Conservation (phyloP, 2,888 invertebrate species). For the Branchinecta sandiegonensis region DNA sequence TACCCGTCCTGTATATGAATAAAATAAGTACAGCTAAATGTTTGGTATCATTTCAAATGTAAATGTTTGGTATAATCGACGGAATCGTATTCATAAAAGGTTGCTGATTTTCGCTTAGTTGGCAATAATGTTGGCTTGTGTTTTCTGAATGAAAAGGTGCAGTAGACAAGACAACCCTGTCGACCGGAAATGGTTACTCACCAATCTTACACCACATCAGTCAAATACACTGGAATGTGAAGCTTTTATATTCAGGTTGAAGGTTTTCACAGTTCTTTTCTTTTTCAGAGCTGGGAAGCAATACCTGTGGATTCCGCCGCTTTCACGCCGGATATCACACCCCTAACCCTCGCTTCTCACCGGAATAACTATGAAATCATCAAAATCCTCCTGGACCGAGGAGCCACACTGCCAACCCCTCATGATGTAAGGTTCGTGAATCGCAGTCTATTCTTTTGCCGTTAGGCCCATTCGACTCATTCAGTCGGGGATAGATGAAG, state of each 20-base stretch:
- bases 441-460: not conserved
- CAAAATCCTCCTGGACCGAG: conserved; percentile 88
- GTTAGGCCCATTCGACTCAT: too few species aligned
- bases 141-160: too few species aligned
- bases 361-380: conserved; percentile 98
- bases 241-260: not conserved
- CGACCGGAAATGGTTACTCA: too few species aligned
- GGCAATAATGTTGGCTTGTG: too few species aligned
- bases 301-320: conserved; percentile 79
- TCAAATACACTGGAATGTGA: not conserved
- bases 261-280: conserved; percentile 11
- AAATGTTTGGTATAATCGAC: too few species aligned
- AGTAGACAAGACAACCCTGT: too few species aligned
- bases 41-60: too few species aligned
- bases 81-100: too few species aligned
- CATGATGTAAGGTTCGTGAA: conserved; percentile 64
- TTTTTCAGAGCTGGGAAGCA: conserved; percentile 73
- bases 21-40: too few species aligned
- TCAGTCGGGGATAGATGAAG: not conserved
- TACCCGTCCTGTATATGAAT: too few species aligned
- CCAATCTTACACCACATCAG: too few species aligned
- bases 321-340: conserved; percentile 94
- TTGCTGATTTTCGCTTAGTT: too few species aligned
- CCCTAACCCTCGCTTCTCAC: conserved; percentile 89
- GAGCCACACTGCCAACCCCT: conserved; percentile 81